phyloP scores from a whole-genome alignment of 64 coral and sea anemone species.

The Stichodactyla helianthus region DNA sequence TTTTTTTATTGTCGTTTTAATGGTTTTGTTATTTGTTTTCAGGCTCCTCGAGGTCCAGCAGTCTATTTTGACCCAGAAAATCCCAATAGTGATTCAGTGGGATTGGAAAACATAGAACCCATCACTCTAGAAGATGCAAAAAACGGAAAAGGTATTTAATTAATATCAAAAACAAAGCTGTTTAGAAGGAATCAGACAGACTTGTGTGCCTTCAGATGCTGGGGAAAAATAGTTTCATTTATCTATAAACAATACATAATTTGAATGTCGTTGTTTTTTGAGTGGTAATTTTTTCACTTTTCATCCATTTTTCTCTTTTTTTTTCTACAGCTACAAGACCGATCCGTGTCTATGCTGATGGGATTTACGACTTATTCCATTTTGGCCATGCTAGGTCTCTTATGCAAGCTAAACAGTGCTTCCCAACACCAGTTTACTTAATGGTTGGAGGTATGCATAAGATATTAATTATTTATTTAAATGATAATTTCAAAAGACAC shows the following conservation, averaged over 20 bases:
- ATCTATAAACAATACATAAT: neutral
- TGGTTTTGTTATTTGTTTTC: neutral
- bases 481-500: too few relatives aligned
- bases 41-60: conserved; percentile 39
- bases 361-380: conserved; percentile 87
- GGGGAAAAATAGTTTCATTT: neutral
- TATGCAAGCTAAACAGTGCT: conserved; percentile 87
- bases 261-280: neutral
- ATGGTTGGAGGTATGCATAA: conserved; percentile 72
- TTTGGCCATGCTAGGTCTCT: conserved; percentile 92
- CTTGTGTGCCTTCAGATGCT: neutral
- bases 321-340: conserved; percentile 81
- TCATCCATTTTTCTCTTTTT: neutral
- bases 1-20: neutral
- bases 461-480: neutral
- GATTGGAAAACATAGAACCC: conserved; percentile 5
- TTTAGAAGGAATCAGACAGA: neutral
- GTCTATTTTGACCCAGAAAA: conserved; percentile 39
- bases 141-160: conserved; percentile 66
- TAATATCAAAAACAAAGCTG: neutral
- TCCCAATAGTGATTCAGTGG: neutral
- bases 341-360: conserved; percentile 93
- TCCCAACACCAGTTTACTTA: conserved; percentile 82
- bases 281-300: neutral
- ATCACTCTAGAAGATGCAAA: conserved; percentile 75